Conservation (phyloP, 2,797 vertebrate species). For the Sebastes matsubarae region DNA sequence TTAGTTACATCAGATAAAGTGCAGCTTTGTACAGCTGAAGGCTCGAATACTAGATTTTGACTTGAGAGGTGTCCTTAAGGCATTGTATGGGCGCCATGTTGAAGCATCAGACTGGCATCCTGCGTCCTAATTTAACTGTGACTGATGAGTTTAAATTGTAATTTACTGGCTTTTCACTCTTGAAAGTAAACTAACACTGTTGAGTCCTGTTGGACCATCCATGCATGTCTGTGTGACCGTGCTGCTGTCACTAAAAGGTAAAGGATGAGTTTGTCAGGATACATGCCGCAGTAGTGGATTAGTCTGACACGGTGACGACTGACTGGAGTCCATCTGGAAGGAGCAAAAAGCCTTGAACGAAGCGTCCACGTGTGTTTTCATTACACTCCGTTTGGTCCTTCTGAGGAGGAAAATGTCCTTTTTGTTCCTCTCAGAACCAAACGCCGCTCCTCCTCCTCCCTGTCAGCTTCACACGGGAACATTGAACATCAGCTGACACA, state of each 20-base stretch:
- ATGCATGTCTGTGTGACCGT: slow-evolving; percentile 55
- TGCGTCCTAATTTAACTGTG: neutral
- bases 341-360: neutral
- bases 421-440: slow-evolving; percentile 13
- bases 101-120: slow-evolving; percentile 12
- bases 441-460: neutral
- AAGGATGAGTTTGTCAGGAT: slow-evolving; percentile 40
- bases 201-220: slow-evolving; percentile 20
- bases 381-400: neutral
- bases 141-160: neutral
- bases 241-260: slow-evolving; percentile 31
- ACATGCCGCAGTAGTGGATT: slow-evolving; percentile 36
- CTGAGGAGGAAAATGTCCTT: slow-evolving; percentile 10
- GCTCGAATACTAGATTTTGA: slow-evolving; percentile 52
- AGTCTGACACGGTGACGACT: slow-evolving; percentile 14
- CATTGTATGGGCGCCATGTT: slow-evolving; percentile 39
- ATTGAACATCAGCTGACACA: neutral
- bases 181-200: slow-evolving; percentile 58
- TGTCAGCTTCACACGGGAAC: neutral
- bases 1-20: slow-evolving; percentile 33
- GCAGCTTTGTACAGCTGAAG: slow-evolving; percentile 43
- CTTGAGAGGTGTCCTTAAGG: slow-evolving; percentile 55
- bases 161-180: neutral
- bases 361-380: neutral
- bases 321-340: neutral